These are phyloP conservation scores for Iselma pallidipennis DNA, from an alignment of 2,888 invertebrate species.

Conservation along the genomic window DNA sequence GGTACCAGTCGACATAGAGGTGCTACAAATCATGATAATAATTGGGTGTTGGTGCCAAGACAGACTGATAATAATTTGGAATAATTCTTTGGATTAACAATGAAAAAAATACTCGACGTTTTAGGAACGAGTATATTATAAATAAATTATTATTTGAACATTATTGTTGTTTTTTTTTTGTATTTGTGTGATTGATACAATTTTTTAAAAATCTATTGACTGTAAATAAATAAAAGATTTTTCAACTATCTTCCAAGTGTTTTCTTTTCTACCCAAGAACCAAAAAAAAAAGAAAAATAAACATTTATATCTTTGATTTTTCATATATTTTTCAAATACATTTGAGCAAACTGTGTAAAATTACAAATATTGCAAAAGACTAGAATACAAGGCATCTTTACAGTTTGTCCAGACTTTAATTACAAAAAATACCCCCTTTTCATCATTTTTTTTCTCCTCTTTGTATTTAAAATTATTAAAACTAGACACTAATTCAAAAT, in stretches of 20 bases:
- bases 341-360: conserved; percentile 48
- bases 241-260: neutral
- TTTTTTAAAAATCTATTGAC: conserved; percentile 19
- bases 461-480: conserved; percentile 7
- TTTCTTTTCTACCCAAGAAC: too few species aligned
- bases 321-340: conserved; percentile 20
- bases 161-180: neutral
- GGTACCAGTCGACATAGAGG: conserved; percentile 12
- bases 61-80: conserved; percentile 19
- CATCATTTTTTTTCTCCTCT: neutral
- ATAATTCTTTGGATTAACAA: neutral
- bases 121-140: conserved; percentile 3
- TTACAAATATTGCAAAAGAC: conserved; percentile 47
- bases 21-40: conserved; percentile 34
- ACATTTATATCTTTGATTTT: neutral
- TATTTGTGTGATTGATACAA: conserved; percentile 23
- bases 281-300: too few species aligned
- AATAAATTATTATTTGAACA: too few species aligned
- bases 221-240: conserved; percentile 14
- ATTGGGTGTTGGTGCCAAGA: conserved; percentile 46
- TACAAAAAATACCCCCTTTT: conserved; percentile 35
- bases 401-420: conserved; percentile 31
- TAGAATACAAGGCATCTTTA: conserved; percentile 42
- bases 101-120: neutral
- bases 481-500: conserved; percentile 1